These are phyloP conservation scores for Minunthozetes semirufus DNA, from an alignment of 2,888 invertebrate genomes.

Conservation along the genomic window DNA sequence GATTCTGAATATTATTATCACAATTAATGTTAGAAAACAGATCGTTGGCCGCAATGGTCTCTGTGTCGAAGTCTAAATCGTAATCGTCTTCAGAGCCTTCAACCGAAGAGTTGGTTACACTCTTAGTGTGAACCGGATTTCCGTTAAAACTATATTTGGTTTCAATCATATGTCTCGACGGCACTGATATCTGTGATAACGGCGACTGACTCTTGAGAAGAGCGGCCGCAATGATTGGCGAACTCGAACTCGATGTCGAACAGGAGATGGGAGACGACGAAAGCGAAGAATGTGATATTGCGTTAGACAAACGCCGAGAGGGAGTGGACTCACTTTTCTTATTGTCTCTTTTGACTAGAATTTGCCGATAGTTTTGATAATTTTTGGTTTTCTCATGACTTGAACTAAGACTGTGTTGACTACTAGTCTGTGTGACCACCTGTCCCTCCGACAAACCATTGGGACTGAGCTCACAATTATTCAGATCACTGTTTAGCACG, in stretches of 20 bases:
- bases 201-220: slow-evolving; percentile 4
- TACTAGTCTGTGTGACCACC: background rate
- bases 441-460: background rate
- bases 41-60: slow-evolving; percentile 24
- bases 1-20: slow-evolving; percentile 6
- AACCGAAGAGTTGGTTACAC: background rate
- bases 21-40: background rate
- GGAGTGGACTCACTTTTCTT: slow-evolving; percentile 14
- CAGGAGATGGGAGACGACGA: slow-evolving; percentile 22
- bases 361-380: slow-evolving; percentile 19
- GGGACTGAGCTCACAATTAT: background rate
- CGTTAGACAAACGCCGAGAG: background rate
- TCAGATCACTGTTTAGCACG: background rate
- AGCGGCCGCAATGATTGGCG: slow-evolving; percentile 14
- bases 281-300: background rate
- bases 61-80: slow-evolving; percentile 8
- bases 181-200: background rate
- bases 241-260: slow-evolving; percentile 26
- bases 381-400: slow-evolving; percentile 29
- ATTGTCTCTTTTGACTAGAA: slow-evolving; percentile 21
- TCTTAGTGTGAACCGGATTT: background rate
- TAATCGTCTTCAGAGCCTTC: slow-evolving; percentile 15
- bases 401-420: slow-evolving; percentile 13
- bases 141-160: slow-evolving; percentile 4
- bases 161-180: slow-evolving; percentile 12